Evolutionary conservation across 2,888 invertebrate species (phyloP).

Genomic region (Apeira syringaria): DNA sequence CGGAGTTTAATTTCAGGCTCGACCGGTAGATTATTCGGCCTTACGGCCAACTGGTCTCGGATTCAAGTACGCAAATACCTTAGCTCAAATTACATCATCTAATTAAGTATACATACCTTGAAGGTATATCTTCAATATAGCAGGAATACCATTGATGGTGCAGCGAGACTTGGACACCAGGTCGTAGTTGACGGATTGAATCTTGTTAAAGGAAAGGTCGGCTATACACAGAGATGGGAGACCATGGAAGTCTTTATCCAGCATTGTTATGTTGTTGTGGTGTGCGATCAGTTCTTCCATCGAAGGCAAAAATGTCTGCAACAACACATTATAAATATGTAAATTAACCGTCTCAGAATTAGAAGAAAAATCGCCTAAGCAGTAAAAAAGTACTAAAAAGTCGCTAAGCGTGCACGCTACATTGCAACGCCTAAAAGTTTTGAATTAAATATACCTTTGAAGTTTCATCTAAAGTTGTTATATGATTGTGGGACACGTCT

Average conservation of each 20-base stretch:
- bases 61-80: too few relatives aligned
- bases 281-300: constrained; percentile 90
- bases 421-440: constrained; percentile 25
- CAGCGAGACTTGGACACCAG: constrained; percentile 92
- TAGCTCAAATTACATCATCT: too few relatives aligned
- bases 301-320: constrained; percentile 90
- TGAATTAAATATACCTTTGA: constrained; percentile 87
- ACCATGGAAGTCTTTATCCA: constrained; percentile 93
- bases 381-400: constrained; percentile 8
- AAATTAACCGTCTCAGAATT: neutral
- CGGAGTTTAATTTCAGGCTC: too few relatives aligned
- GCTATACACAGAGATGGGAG: constrained; percentile 91
- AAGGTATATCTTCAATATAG: constrained; percentile 89
- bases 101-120: constrained; percentile 82
- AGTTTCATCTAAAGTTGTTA: constrained; percentile 91
- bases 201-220: constrained; percentile 90
- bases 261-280: constrained; percentile 88
- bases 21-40: too few relatives aligned
- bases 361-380: constrained; percentile 9
- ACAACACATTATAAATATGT: constrained; percentile 33
- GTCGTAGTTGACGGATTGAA: constrained; percentile 88
- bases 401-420: constrained; percentile 33
- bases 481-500: constrained; percentile 90
- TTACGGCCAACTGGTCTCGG: too few relatives aligned
- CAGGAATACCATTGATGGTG: constrained; percentile 90